phyloP scores from a whole-genome alignment of 2,797 vertebrate genomes.

The Macropodus opercularis region DNA sequence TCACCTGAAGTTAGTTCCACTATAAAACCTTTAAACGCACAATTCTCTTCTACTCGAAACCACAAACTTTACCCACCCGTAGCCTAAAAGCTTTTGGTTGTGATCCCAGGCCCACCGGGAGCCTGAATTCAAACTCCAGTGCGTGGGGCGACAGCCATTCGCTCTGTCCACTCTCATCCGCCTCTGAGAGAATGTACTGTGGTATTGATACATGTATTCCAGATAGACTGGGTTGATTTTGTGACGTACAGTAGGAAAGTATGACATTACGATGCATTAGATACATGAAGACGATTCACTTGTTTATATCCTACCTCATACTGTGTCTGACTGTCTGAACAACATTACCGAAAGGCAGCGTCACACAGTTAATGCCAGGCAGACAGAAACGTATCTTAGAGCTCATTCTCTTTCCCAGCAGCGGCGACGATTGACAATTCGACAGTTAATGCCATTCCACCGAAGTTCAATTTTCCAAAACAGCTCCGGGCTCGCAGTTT shows the following conservation, averaged over 20 bases:
- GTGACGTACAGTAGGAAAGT: neutral
- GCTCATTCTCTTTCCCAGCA: conserved; percentile 14
- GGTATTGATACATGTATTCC: neutral
- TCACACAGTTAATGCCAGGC: conserved; percentile 16
- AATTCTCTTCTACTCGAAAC: too few species aligned
- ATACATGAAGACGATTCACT: neutral
- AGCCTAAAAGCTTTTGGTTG: too few species aligned
- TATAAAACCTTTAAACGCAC: too few species aligned
- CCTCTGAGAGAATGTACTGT: too few species aligned
- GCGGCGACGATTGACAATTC: conserved; percentile 37
- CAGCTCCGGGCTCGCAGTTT: conserved; percentile 33
- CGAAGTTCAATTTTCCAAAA: conserved; percentile 27
- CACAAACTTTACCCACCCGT: too few species aligned
- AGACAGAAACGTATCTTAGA: conserved; percentile 15
- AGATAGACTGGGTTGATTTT: neutral
- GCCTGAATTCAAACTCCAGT: too few species aligned
- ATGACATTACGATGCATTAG: conserved; percentile 6
- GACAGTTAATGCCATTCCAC: conserved; percentile 31
- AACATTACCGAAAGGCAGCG: conserved; percentile 10
- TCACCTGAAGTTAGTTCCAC: too few species aligned
- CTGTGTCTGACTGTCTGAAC: conserved; percentile 9
- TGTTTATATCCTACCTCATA: neutral
- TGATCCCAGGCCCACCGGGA: too few species aligned
- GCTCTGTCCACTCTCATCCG: too few species aligned
- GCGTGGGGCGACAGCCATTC: too few species aligned